phyloP scores from a whole-genome alignment of 2,888 invertebrate species.

The Drosophila dives region DNA sequence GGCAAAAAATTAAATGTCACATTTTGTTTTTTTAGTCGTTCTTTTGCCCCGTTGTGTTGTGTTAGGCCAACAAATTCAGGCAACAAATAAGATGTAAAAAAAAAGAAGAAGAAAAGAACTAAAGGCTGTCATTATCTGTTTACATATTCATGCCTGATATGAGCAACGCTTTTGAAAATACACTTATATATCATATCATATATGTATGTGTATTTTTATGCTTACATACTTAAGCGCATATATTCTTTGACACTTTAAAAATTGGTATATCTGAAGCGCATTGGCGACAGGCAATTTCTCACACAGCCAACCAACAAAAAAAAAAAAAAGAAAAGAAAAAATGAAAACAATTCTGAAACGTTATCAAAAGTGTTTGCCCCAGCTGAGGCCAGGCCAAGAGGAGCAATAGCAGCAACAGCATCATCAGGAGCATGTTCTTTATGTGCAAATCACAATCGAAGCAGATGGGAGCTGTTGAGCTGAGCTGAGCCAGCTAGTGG shows the following conservation, averaged over 20 bases:
- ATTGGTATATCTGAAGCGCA: conserved; percentile 72
- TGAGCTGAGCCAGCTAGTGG: conserved; percentile 42
- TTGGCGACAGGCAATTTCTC: conserved; percentile 73
- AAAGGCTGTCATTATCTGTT: conserved; percentile 70
- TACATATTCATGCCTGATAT: conserved; percentile 66
- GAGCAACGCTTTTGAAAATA: conserved; percentile 32
- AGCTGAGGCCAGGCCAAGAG: conserved; percentile 56
- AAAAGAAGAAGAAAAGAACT: conserved; percentile 17
- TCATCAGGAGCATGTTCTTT: conserved; percentile 10
- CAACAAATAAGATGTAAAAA: conserved; percentile 39
- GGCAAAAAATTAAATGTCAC: conserved; percentile 27
- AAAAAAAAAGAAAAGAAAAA: neutral
- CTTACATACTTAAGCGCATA: conserved; percentile 65
- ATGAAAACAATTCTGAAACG: conserved; percentile 16
- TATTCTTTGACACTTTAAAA: conserved; percentile 76
- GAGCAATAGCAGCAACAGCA: conserved; percentile 6
- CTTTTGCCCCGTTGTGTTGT: conserved; percentile 39
- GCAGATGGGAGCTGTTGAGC: conserved; percentile 65
- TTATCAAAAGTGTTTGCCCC: conserved; percentile 41
- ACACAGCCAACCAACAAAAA: conserved; percentile 1
- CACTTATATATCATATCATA: conserved; percentile 38
- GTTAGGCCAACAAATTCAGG: conserved; percentile 52
- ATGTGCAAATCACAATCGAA: conserved; percentile 65
- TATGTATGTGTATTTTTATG: conserved; percentile 40
- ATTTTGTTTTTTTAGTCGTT: conserved; percentile 31